Evolutionary conservation across 2,797 vertebrate species (phyloP), one percentile per base, ranked within the genome.

Genomic region (Thalassophryne amazonica): DNA sequence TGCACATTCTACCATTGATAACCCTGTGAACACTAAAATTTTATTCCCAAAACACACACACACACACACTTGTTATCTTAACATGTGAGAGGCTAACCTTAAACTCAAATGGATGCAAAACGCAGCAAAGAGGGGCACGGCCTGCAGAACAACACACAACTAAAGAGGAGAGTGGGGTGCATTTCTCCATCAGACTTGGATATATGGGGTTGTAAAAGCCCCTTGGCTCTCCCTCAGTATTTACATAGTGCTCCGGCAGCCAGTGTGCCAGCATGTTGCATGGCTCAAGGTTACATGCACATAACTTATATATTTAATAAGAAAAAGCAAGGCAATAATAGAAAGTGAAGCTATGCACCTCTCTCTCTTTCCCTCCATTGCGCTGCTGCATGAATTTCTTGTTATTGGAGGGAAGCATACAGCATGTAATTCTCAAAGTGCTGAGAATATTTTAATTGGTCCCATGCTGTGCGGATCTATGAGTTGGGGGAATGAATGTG

Each of bases 241-340:
- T 85, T 82, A 74, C 80, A 86, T 86, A 65, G 72, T 36, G 30
- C 39, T 60, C 56, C 65, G 56, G 38, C 36, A 47, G 35, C 55
- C 14, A 2, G 37, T 7, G 39, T 53, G 45, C 74, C 54, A 42
- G 58, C 51, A 54, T 64, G 52, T 67, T 76, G 65, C 65, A 42
- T 46, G 56, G 38, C 72, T 82, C 81, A 89, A 88, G 83, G 86
- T 86, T 80, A 84, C 65, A 78, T 21, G 39, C 73, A 61, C 52
- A 54, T 47, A 73, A 80, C 53, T 74, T 68, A 33, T 50, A 51
- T 70, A 55, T 52, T 65, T 51, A 78, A 74, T 73, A 72, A 76
- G 49, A 61, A 42, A 25, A 45, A 37, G 55, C 27, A 43, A 51
- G 47, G 23, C 38, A 32, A 24, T 28, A 37, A 58, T 48, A 47